These are phyloP conservation scores for Tupaia chinensis DNA, from an alignment of 2,113 vertebrate genomes.

Conservation along the genomic window DNA sequence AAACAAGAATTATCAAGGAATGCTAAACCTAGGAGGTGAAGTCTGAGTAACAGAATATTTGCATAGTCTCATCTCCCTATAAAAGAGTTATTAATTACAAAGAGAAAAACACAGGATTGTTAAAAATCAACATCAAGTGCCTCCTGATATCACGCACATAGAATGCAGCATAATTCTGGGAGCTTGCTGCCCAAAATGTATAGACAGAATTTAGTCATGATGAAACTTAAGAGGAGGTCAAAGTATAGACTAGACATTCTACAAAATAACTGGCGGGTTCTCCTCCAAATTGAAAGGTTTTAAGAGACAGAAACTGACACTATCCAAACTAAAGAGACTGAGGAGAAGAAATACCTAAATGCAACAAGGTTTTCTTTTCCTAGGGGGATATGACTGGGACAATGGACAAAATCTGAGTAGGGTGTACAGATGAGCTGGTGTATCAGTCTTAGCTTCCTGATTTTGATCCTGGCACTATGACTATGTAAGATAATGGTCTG, in stretches of 20 bases:
- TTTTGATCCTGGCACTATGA: not conserved
- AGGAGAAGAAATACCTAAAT: not conserved
- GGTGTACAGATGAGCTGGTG: not conserved
- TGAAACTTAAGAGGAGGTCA: not conserved
- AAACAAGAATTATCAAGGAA: not conserved
- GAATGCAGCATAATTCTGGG: not conserved
- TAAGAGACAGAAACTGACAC: slow-evolving; percentile 6
- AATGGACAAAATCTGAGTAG: not conserved
- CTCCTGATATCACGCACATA: not conserved
- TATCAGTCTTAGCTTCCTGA: not conserved
- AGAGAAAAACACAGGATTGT: not conserved
- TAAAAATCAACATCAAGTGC: not conserved
- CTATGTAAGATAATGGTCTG: not conserved
- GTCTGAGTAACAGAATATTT: not conserved
- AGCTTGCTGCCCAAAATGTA: not conserved
- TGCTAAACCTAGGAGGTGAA: not conserved
- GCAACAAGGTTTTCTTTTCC: not conserved
- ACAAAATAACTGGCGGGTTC: slow-evolving; percentile 9
- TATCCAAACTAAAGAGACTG: not conserved
- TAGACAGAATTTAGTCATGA: not conserved
- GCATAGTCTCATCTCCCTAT: not conserved
- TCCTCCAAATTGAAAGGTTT: slow-evolving; percentile 20
- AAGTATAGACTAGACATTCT: not conserved
- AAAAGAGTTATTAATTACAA: not conserved
- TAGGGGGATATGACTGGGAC: not conserved